These are phyloP conservation scores for Charina bottae DNA, from an alignment of 2,113 vertebrate species.

Conservation along the genomic window DNA sequence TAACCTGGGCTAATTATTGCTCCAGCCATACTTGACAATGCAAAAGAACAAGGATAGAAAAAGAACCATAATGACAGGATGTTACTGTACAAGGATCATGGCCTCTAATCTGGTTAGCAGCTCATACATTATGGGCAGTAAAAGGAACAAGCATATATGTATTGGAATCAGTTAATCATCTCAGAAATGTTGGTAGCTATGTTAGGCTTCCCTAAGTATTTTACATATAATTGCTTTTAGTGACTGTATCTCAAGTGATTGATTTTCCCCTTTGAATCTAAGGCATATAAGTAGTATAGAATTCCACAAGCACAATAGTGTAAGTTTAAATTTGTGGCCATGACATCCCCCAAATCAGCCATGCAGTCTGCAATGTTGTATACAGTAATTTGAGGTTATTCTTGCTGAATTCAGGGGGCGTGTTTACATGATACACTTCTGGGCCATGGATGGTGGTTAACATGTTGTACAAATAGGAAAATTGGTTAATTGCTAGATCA, in stretches of 20 bases:
- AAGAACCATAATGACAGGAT: not conserved
- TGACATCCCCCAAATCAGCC: not conserved
- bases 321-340: not conserved
- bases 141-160: not conserved
- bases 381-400: not conserved
- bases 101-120: constrained; percentile 10
- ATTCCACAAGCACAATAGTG: not conserved
- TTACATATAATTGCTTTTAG: not conserved
- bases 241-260: not conserved
- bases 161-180: not conserved
- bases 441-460: not conserved
- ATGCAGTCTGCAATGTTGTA: not conserved
- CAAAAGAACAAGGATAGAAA: not conserved
- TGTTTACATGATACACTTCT: not conserved
- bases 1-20: constrained; percentile 19
- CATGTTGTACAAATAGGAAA: not conserved
- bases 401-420: not conserved
- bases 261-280: not conserved
- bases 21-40: not conserved
- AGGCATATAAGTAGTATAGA: not conserved
- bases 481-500: not conserved
- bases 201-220: constrained; percentile 11
- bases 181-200: not conserved
- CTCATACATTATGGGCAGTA: not conserved
- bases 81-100: not conserved